Evolutionary conservation across 2,888 invertebrate genomes (phyloP).

Genomic region (Tenthredo scrophulariae): DNA sequence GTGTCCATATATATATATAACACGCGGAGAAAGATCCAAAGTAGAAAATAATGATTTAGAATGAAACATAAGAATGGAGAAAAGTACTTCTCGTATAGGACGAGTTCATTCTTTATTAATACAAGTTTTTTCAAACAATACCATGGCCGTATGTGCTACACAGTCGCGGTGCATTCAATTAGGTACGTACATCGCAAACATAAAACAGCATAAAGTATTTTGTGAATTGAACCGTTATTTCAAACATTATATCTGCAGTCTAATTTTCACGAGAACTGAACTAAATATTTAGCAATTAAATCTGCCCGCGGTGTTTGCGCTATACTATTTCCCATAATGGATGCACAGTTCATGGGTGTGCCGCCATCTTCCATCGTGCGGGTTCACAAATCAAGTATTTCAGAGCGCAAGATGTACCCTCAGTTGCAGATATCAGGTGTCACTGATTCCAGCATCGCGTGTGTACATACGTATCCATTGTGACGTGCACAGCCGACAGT

Average conservation of each 20-base stretch:
- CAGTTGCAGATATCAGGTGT: too few relatives aligned
- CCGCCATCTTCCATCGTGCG: too few relatives aligned
- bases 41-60: background rate
- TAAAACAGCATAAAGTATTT: background rate
- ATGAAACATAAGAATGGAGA: background rate
- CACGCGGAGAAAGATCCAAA: background rate
- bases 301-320: background rate
- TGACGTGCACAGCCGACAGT: too few relatives aligned
- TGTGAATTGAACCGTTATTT: background rate
- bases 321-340: too few relatives aligned
- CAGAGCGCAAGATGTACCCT: too few relatives aligned
- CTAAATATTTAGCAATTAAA: background rate
- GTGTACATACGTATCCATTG: too few relatives aligned
- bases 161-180: background rate
- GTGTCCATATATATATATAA: background rate
- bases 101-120: background rate
- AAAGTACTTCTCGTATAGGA: background rate
- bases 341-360: too few relatives aligned
- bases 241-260: background rate
- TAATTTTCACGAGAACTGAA: background rate
- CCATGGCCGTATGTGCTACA: background rate
- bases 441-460: too few relatives aligned
- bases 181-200: background rate
- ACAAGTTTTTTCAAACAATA: background rate
- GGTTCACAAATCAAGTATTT: too few relatives aligned